Evolutionary conservation across 2,113 vertebrate genomes (phyloP).

Genomic region (Grammomys surdaster): DNA sequence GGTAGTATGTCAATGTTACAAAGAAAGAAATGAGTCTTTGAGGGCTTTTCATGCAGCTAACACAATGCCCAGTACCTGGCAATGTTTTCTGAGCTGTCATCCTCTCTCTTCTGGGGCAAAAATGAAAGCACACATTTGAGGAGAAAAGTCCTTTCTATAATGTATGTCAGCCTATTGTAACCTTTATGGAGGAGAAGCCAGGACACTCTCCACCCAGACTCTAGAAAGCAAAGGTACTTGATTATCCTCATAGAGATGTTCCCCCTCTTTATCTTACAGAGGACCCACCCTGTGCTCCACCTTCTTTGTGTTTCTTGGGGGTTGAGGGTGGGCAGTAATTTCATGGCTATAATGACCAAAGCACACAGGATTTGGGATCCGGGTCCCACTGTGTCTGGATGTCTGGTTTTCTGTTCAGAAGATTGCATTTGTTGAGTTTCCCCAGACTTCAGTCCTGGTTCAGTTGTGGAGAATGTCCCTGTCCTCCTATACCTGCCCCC

Average conservation of each 20-base stretch:
- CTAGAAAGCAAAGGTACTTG: background rate
- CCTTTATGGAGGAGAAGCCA: background rate
- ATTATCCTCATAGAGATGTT: background rate
- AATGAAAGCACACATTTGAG: background rate
- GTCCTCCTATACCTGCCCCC: too few relatives aligned
- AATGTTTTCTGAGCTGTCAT: background rate
- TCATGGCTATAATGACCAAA: background rate
- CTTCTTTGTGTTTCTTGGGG: background rate
- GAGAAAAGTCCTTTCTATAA: background rate
- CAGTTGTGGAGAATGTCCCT: background rate
- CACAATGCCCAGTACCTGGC: background rate
- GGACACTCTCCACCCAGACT: background rate
- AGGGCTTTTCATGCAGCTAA: background rate
- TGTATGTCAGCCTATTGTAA: background rate
- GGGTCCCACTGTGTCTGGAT: background rate
- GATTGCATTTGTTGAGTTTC: background rate
- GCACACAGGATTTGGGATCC: background rate
- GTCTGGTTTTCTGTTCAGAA: background rate
- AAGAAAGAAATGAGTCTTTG: background rate
- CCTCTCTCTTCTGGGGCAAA: background rate
- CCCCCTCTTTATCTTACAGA: background rate
- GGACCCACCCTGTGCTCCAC: accelerated
- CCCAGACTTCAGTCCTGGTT: background rate
- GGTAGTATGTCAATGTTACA: background rate
- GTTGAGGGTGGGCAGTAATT: background rate